A percentile compares a stretch with the other conserved stretches of the same genome.
Evolutionary conservation across 2,113 vertebrate species (phyloP).

Genomic region (Etia nguti): DNA sequence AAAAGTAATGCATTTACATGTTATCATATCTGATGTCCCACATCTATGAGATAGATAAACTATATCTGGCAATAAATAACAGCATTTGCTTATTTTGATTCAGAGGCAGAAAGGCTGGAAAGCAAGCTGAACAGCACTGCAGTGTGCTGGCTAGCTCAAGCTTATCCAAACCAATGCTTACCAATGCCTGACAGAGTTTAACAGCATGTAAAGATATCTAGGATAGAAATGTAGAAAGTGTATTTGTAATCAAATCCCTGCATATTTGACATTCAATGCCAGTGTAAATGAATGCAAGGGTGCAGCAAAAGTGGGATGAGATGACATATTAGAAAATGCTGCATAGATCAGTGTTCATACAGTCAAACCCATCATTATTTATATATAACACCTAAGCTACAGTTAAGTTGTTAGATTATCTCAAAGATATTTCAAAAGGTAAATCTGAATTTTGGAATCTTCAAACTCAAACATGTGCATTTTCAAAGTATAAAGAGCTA

Average conservation of each 20-base stretch:
- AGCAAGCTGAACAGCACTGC: background rate
- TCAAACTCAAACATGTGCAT: background rate
- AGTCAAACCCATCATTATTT: background rate
- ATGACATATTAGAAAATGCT: background rate
- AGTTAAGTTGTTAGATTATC: background rate
- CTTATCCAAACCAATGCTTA: background rate
- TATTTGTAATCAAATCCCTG: background rate
- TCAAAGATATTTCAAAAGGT: background rate
- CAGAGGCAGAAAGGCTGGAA: background rate
- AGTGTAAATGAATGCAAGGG: background rate
- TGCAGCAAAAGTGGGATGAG: background rate
- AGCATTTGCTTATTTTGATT: background rate
- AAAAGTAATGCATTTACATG: background rate
- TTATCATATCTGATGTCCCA: background rate
- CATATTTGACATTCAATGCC: background rate
- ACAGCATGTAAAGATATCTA: background rate
- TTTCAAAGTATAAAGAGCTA: background rate
- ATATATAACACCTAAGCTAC: background rate
- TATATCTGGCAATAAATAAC: background rate
- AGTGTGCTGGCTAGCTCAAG: background rate
- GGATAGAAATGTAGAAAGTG: background rate
- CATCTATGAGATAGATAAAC: background rate
- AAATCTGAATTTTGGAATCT: background rate
- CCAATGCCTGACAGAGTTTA: background rate
- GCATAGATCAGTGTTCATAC: background rate